Evolutionary conservation across 2,888 invertebrate species (phyloP), one percentile per base, ranked within the genome.

Genomic region (Drosophila nr. perissopoda): DNA sequence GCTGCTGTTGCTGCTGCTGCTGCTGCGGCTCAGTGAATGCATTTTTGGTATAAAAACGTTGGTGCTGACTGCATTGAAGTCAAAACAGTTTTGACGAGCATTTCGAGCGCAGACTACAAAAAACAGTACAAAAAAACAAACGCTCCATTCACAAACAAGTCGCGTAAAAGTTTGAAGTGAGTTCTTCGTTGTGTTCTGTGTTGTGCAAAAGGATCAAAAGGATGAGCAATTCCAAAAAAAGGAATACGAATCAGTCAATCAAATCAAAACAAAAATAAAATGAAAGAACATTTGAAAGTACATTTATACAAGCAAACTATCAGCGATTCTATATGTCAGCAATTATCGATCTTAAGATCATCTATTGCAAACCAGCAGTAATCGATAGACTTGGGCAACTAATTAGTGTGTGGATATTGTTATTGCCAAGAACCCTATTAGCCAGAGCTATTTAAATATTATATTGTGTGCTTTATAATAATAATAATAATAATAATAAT

Each of bases 11-110:
- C 25, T 65, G 53, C 25, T 54, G 67, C 56, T n/a, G 64, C 48
- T 62, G 60, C 60, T 56, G 60, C 38, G 45, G 65, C 59, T 66
- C 74, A 82, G 87, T 77, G 89, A 79, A 77, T 77, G 90, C 80
- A 78, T 64, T 83, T 88, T 87, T 67, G 80, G 90, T 91, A 91
- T 91, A 91, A 91, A 91, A 91, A 90, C 91, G 82, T 90, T 90
- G 82, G 87, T 70, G 76, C 76, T 57, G 69, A 73, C 77, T 76
- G 85, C 80, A 80, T 58, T 52, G 77, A 76, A 86, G 80, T 83
- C 92, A 92, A 91, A 88, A 76, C 87, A 84, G 81, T 83, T 85
- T 91, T 89, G 87, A 87, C 89, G 84, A 91, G 91, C 88, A 90
- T 90, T 74, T 75, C 85, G 82, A 91, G 90, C 82, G 86, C 82